Evolutionary conservation across 1,140 invertebrate species (phyloP).

Genomic region (Halesus radiatus): DNA sequence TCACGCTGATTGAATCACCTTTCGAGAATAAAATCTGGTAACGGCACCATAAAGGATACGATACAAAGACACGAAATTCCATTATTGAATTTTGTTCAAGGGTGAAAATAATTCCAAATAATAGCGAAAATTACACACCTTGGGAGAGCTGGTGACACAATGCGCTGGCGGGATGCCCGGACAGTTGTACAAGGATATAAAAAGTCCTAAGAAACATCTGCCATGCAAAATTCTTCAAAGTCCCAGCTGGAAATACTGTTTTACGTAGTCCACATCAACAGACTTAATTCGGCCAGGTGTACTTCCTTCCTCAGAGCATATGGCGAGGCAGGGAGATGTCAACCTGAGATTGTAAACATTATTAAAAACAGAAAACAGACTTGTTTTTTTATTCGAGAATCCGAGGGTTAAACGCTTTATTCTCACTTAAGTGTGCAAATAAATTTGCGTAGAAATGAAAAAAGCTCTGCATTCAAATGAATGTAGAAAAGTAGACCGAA

Average conservation of each 20-base stretch:
- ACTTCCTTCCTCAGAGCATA: neutral
- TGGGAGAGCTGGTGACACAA: slow-evolving; percentile 13
- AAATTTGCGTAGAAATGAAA: too few relatives aligned
- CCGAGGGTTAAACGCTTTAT: neutral
- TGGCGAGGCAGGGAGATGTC: neutral
- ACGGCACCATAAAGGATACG: slow-evolving; percentile 3
- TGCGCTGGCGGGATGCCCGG: neutral
- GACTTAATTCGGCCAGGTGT: neutral
- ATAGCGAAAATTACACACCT: slow-evolving; percentile 30
- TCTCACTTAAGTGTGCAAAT: too few relatives aligned
- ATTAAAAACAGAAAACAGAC: slow-evolving; percentile 15
- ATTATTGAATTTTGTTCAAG: slow-evolving; percentile 29
- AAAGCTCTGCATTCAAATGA: too few relatives aligned
- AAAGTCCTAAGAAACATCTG: neutral
- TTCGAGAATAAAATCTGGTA: slow-evolving; percentile 30
- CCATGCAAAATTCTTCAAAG: slow-evolving; percentile 12
- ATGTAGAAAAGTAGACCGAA: too few relatives aligned
- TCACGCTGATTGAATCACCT: slow-evolving; percentile 19
- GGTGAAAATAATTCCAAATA: slow-evolving; percentile 36
- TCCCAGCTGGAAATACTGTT: neutral
- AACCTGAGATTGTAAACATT: slow-evolving; percentile 8
- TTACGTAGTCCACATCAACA: neutral
- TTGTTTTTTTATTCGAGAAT: neutral
- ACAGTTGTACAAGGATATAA: neutral
- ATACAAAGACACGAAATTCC: slow-evolving; percentile 35